Conservation (phyloP, 2,113 vertebrate species). For the Fulica atra region DNA sequence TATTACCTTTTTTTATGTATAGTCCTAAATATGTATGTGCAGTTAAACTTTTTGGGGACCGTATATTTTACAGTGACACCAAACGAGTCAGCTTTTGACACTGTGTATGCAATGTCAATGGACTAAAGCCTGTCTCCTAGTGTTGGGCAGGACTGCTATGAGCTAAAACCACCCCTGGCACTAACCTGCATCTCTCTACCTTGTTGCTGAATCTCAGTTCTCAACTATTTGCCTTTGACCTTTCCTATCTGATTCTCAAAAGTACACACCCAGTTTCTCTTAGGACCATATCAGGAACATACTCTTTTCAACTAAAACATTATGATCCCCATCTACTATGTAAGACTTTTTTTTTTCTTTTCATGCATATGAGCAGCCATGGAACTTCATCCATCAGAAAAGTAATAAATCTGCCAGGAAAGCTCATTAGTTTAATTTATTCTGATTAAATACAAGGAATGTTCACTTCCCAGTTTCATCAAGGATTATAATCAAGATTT, state of each 20-base stretch:
- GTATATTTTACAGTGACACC: background rate
- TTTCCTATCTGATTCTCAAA: background rate
- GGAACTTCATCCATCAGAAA: conserved; percentile 2
- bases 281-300: background rate
- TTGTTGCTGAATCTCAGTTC: background rate
- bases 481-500: conserved; percentile 46
- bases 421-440: conserved; percentile 55
- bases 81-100: background rate
- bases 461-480: conserved; percentile 30
- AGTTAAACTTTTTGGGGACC: background rate
- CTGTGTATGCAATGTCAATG: background rate
- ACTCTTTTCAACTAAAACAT: background rate
- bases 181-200: background rate
- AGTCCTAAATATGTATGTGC: background rate
- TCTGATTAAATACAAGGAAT: conserved; percentile 49
- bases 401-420: conserved; percentile 31
- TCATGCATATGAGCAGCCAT: background rate
- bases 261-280: background rate
- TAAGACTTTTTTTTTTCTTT: background rate
- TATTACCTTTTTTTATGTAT: background rate
- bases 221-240: background rate
- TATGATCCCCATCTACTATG: background rate
- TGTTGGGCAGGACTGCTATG: background rate
- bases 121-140: background rate
- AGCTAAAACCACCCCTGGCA: background rate